phyloP scores from a whole-genome alignment of 2,797 vertebrate genomes.

The Sebastes miniatus region DNA sequence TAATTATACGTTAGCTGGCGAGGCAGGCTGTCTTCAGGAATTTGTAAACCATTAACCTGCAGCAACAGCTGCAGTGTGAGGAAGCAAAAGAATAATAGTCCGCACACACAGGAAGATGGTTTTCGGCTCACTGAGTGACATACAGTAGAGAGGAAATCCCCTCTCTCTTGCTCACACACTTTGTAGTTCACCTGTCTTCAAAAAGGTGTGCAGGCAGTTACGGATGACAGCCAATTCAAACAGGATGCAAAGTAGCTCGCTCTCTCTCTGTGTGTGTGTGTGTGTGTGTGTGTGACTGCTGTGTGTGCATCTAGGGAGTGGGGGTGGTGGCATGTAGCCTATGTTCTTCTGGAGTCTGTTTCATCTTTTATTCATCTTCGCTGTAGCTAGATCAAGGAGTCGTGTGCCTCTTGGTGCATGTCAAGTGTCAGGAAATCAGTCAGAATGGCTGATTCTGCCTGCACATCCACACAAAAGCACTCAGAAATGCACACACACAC shows the following conservation, averaged over 20 bases:
- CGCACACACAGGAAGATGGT: slow-evolving; percentile 45
- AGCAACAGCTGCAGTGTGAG: slow-evolving; percentile 44
- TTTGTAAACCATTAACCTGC: slow-evolving; percentile 75
- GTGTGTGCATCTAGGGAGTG: slow-evolving; percentile 36
- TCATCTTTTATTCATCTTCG: slow-evolving; percentile 81
- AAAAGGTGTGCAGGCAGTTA: slow-evolving; percentile 76
- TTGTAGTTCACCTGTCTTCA: slow-evolving; percentile 78
- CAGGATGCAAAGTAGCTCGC: slow-evolving; percentile 77
- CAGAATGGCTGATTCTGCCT: slow-evolving; percentile 67
- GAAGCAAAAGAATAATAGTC: slow-evolving; percentile 32
- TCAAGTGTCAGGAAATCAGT: slow-evolving; percentile 79
- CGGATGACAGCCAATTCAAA: slow-evolving; percentile 78
- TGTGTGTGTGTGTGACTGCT: not conserved
- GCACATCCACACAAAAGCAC: slow-evolving; percentile 44
- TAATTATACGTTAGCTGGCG: slow-evolving; percentile 67
- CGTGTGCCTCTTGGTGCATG: slow-evolving; percentile 73
- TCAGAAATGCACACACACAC: not conserved
- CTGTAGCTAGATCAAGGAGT: slow-evolving; percentile 79
- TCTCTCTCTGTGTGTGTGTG: slow-evolving; percentile 16
- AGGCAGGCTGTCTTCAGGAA: slow-evolving; percentile 60
- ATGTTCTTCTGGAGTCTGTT: slow-evolving; percentile 74
- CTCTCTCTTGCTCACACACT: slow-evolving; percentile 21
- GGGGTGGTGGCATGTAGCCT: slow-evolving; percentile 65
- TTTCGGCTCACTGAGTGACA: slow-evolving; percentile 58
- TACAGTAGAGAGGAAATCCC: slow-evolving; percentile 61